These are phyloP conservation scores for Eumacrocentrus americanus DNA, from an alignment of 2,888 invertebrate species.

Conservation along the genomic window DNA sequence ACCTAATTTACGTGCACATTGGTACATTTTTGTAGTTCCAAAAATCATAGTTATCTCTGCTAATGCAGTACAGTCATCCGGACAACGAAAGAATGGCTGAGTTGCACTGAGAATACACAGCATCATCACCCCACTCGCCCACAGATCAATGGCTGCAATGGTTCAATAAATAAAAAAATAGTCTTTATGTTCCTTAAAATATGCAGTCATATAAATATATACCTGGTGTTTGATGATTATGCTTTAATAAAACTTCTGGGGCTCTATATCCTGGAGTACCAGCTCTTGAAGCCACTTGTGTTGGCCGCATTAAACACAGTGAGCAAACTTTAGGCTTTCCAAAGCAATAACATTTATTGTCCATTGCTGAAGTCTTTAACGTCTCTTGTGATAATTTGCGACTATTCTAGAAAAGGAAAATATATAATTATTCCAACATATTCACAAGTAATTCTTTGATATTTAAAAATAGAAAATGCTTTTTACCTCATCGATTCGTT, in stretches of 20 bases:
- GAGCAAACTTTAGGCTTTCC: constrained; percentile 73
- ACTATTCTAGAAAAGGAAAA: not conserved
- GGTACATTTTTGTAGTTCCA: constrained; percentile 73
- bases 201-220: constrained; percentile 33
- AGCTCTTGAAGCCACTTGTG: constrained; percentile 78
- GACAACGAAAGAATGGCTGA: constrained; percentile 84
- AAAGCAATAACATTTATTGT: constrained; percentile 70
- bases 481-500: constrained; percentile 51
- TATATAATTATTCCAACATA: not conserved
- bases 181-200: too few relatives aligned
- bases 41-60: constrained; percentile 83
- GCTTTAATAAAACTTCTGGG: constrained; percentile 83
- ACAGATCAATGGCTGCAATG: constrained; percentile 79
- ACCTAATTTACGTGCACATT: constrained; percentile 74
- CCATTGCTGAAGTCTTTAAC: constrained; percentile 37
- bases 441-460: not conserved
- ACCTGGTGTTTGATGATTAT: constrained; percentile 78
- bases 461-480: not conserved
- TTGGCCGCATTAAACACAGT: constrained; percentile 69
- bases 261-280: constrained; percentile 91
- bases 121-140: constrained; percentile 88
- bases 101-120: constrained; percentile 77
- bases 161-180: too few relatives aligned
- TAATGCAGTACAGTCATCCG: constrained; percentile 78
- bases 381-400: constrained; percentile 1